A percentile compares a stretch with the other conserved stretches of the same genome.
These are phyloP conservation scores for Halcyon chelicuti DNA, from an alignment of 2,797 vertebrate genomes.

Conservation along the genomic window DNA sequence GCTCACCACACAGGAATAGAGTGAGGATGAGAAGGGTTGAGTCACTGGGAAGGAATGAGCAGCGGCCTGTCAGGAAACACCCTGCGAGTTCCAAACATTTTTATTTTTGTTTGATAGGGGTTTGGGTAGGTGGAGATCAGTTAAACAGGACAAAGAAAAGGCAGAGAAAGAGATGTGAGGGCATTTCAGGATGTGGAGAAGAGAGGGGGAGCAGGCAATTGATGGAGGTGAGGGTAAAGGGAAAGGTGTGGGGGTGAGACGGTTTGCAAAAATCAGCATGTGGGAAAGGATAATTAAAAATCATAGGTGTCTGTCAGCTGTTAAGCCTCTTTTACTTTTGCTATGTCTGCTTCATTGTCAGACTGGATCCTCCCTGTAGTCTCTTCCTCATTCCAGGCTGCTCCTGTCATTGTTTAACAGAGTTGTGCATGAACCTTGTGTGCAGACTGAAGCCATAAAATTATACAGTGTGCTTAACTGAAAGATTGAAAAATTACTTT, in stretches of 20 bases:
- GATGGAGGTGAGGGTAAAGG: neutral
- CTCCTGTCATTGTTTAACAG: constrained; percentile 49
- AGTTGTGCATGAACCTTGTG: neutral
- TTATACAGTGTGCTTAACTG: constrained; percentile 38
- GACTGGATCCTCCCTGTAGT: constrained; percentile 45
- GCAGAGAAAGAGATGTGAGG: neutral
- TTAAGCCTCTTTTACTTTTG: constrained; percentile 37
- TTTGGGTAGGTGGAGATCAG: constrained; percentile 50
- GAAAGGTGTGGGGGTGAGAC: neutral
- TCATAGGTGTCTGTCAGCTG: constrained; percentile 11
- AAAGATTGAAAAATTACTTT: constrained; percentile 65
- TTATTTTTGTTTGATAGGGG: constrained; percentile 25
- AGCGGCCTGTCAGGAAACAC: constrained; percentile 29
- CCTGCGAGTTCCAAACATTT: constrained; percentile 53
- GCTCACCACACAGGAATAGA: neutral
- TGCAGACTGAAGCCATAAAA: constrained; percentile 23
- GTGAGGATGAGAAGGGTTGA: neutral
- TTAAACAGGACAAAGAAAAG: neutral
- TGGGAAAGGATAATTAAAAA: constrained; percentile 55
- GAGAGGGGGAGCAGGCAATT: neutral
- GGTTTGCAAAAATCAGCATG: neutral
- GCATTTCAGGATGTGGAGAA: constrained; percentile 31
- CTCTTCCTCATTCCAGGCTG: constrained; percentile 59
- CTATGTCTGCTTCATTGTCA: constrained; percentile 14
- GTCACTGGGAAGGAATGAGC: constrained; percentile 39